These are phyloP conservation scores for Artibeus jamaicensis DNA, from an alignment of 2,797 vertebrate genomes.

Conservation along the genomic window DNA sequence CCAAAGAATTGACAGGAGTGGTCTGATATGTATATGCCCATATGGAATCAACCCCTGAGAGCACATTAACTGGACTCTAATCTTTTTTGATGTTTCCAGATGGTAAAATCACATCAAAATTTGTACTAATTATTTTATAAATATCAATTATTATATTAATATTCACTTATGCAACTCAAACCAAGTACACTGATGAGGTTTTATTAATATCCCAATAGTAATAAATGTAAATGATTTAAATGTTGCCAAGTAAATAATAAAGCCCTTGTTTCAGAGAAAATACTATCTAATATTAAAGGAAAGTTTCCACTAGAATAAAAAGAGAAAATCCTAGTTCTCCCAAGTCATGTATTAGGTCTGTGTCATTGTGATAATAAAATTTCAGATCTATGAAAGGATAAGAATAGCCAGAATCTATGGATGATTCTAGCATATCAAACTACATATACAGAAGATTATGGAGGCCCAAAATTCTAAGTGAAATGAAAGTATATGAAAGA, in stretches of 20 bases:
- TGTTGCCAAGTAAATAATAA: neutral
- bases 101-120: slow-evolving; percentile 53
- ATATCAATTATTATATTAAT: slow-evolving; percentile 45
- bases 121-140: slow-evolving; percentile 59
- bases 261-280: neutral
- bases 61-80: slow-evolving; percentile 50
- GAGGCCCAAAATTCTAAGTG: neutral
- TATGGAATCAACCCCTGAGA: slow-evolving; percentile 41
- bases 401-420: neutral
- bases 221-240: neutral
- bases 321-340: neutral
- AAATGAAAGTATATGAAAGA: neutral
- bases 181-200: neutral
- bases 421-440: neutral
- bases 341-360: neutral
- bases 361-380: neutral
- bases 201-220: neutral
- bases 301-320: neutral
- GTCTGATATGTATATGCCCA: slow-evolving; percentile 58
- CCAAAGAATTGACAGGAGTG: slow-evolving; percentile 32
- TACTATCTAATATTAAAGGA: neutral
- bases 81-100: slow-evolving; percentile 64
- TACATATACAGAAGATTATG: neutral
- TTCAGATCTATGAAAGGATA: neutral
- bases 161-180: neutral